Evolutionary conservation across 2,113 vertebrate species (phyloP).

Genomic region (Sorex fumeus): DNA sequence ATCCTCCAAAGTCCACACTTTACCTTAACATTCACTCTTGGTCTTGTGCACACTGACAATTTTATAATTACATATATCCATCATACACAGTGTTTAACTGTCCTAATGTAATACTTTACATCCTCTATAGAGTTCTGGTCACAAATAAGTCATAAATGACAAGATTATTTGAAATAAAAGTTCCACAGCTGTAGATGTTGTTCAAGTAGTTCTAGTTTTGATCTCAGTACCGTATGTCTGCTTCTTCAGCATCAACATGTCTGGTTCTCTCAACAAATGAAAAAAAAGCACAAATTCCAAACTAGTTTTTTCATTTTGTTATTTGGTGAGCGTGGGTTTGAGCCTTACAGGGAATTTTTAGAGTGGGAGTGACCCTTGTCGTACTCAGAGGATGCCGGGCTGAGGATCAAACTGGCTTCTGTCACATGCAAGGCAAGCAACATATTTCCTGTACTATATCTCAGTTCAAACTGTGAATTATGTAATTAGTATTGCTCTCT

Average conservation of each 20-base stretch:
- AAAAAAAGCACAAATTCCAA: neutral
- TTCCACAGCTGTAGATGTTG: no score
- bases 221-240: no score
- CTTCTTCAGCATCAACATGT: no score
- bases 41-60: neutral
- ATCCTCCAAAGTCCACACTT: neutral
- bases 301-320: neutral
- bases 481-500: neutral
- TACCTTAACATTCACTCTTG: neutral
- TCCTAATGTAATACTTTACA: neutral
- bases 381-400: no score
- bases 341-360: no score
- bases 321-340: no score
- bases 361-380: no score
- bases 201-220: no score
- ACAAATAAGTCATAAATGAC: slow-evolving; percentile 3
- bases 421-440: no score
- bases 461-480: neutral
- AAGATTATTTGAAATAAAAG: slow-evolving; percentile 39
- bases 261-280: no score
- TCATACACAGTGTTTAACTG: neutral
- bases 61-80: neutral
- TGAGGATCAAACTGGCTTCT: no score
- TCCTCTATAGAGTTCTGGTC: neutral
- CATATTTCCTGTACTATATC: no score